Evolutionary conservation across 2,113 vertebrate species (phyloP), one percentile per base, ranked within the genome.

Genomic region (Onychostoma macrolepis): DNA sequence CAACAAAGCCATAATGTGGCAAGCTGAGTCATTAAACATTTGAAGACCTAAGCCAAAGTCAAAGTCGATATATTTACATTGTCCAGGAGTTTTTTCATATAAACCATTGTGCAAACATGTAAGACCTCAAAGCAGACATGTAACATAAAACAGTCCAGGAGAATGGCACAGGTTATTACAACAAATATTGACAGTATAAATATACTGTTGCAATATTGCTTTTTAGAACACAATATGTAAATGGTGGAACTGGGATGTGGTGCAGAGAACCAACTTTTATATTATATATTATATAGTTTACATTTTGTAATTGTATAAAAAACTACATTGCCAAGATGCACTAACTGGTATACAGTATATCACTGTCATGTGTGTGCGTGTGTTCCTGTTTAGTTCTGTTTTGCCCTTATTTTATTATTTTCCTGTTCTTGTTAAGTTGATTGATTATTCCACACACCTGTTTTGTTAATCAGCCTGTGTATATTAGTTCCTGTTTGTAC

Each of bases 1-100:
- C 19, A 50, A 67, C 75, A 72, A 71, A 69, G 30, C 38, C 28
- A 56, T 36, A 50, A 74, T 41, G 33, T n/a, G 9, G 24, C 21
- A 26, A 26, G 79, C 2, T 26, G 21, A n/a, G 24, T 43, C 24
- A 36, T 11, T 63, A 43, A 83, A 65, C 15, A 75, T 85, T 45
- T 77, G 36, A 89, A 77, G 67, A 87, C 74, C 86, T 83, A 38
- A 69, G 61, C 26, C 80, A 83, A 83, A 83, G 80, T 83, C 41
- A 83, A 83, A 69, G 80, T 83, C 61, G 6, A 50, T 67, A 50
- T 75, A 81, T 81, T 63, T 81, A 81, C 38, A 81, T 45, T 19
- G n/a, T 10, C 19, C 24, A 63, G 38, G 7, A 65, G 79, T 1
- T 84, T 38, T 45, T 84, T 84, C 61, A 48, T 21, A 83, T 61